Evolutionary conservation across 2,888 invertebrate genomes (phyloP).

Genomic region (Notodonta ziczac): DNA sequence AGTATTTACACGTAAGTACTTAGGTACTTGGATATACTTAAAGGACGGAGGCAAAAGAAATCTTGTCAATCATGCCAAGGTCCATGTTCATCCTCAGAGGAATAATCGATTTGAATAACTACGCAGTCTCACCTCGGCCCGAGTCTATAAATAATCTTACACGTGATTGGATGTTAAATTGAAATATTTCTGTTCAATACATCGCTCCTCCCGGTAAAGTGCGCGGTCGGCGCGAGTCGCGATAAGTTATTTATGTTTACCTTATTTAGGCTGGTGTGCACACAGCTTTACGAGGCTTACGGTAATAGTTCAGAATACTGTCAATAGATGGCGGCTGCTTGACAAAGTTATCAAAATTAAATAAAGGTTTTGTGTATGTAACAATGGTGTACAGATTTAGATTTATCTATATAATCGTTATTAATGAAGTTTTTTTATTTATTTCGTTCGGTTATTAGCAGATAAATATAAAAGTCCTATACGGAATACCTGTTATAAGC

Average conservation of each 20-base stretch:
- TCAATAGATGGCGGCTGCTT: constrained; percentile 32
- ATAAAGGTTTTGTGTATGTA: neutral
- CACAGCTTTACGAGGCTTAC: constrained; percentile 22
- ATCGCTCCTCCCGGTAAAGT: constrained; percentile 5
- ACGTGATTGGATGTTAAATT: constrained; percentile 38
- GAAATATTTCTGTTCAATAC: constrained; percentile 37
- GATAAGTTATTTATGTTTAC: constrained; percentile 19
- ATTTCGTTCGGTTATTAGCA: neutral
- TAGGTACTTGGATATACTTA: neutral
- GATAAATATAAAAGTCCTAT: neutral
- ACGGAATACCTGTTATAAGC: neutral
- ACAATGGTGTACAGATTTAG: neutral
- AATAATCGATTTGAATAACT: constrained; percentile 25
- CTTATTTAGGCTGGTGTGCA: constrained; percentile 13
- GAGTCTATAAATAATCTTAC: constrained; percentile 42
- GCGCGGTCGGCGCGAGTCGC: constrained; percentile 2
- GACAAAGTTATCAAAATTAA: neutral
- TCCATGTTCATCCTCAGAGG: constrained; percentile 26
- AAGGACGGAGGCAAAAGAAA: constrained; percentile 23
- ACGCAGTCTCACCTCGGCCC: constrained; percentile 26
- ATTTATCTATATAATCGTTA: neutral
- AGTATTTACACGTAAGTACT: too few species aligned
- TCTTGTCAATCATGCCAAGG: constrained; percentile 26
- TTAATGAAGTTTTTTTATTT: neutral
- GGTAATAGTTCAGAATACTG: constrained; percentile 4